Evolutionary conservation across 2,113 vertebrate genomes (phyloP).

Genomic region (Cettia cetti): DNA sequence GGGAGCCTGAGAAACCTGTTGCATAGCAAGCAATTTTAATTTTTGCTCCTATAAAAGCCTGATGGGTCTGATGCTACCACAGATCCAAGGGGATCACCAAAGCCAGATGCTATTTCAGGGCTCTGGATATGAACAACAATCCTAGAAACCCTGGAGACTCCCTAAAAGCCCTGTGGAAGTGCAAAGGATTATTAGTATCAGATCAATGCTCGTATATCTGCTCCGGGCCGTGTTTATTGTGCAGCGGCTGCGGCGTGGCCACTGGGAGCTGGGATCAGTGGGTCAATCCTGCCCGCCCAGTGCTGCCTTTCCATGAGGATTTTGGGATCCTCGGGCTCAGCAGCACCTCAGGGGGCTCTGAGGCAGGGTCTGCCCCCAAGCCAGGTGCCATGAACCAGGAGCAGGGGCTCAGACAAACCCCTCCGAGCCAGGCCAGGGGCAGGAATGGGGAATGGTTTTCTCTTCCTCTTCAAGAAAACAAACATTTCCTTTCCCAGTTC

Average conservation of each 20-base stretch:
- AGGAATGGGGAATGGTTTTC: background rate
- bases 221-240: accelerated
- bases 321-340: background rate
- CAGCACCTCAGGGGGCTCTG: background rate
- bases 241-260: accelerated
- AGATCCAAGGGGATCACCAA: background rate
- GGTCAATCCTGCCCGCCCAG: background rate
- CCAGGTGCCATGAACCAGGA: accelerated
- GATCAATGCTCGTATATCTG: background rate
- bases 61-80: accelerated
- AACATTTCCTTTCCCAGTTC: background rate
- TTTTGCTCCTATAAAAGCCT: background rate
- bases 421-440: accelerated
- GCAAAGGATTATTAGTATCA: background rate
- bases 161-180: background rate
- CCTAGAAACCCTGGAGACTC: background rate
- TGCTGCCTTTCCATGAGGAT: accelerated
- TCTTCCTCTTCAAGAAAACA: background rate
- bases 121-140: background rate
- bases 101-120: background rate
- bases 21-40: constrained; percentile 32
- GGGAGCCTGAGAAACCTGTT: constrained; percentile 26
- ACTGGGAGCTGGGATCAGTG: accelerated
- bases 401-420: accelerated
- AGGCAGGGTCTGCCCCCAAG: background rate